phyloP scores from a whole-genome alignment of 2,797 vertebrate genomes.

The Urosaurus nigricauda region DNA sequence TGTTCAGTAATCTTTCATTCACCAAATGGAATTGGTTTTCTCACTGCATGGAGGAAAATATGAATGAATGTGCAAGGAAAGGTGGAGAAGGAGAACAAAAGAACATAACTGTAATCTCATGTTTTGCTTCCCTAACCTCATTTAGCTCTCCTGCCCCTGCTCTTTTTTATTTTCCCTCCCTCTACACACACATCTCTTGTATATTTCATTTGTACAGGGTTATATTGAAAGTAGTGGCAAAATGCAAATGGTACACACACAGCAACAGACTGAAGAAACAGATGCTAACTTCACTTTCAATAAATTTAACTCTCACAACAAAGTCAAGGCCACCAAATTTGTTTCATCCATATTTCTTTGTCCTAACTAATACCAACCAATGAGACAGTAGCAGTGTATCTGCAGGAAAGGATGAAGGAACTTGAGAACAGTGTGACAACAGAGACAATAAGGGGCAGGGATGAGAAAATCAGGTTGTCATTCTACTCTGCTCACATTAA shows the following conservation, averaged over 20 bases:
- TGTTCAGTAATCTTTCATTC: conserved; percentile 65
- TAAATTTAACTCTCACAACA: neutral
- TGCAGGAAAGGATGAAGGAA: neutral
- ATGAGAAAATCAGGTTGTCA: neutral
- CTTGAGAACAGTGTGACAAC: neutral
- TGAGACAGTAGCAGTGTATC: neutral
- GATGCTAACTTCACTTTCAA: neutral
- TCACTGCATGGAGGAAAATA: conserved; percentile 40
- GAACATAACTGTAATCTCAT: neutral
- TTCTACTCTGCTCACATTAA: neutral
- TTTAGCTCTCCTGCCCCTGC: too few relatives aligned
- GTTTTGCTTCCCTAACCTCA: neutral
- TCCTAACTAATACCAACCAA: neutral
- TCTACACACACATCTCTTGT: neutral
- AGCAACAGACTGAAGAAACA: neutral
- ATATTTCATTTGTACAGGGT: neutral
- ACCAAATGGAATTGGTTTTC: conserved; percentile 17
- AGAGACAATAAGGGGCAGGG: neutral
- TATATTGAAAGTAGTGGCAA: neutral
- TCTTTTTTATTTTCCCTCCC: neutral
- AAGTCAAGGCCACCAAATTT: neutral
- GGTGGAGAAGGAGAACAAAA: neutral
- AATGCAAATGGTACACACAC: neutral
- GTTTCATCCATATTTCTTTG: neutral
- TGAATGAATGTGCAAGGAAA: neutral